phyloP scores from a whole-genome alignment of 2,888 invertebrate genomes.

The Amphiduros pacificus region DNA sequence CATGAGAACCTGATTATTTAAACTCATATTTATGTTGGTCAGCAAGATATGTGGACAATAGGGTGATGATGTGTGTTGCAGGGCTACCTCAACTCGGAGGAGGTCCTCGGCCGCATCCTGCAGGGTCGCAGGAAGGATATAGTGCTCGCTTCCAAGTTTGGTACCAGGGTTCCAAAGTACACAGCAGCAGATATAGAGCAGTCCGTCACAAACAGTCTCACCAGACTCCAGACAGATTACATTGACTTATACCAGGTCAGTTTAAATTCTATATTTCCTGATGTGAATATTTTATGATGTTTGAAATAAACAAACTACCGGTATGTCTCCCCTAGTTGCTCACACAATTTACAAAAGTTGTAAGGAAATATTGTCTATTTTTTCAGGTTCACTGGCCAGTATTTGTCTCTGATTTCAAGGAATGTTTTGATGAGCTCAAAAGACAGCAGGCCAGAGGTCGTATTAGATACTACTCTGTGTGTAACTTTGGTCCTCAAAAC shows the following conservation, averaged over 20 bases:
- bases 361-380: not conserved
- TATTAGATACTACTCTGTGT: slow-evolving; percentile 51
- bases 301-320: no score
- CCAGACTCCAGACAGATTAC: slow-evolving; percentile 47
- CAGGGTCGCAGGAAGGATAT: slow-evolving; percentile 44
- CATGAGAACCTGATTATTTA: not conserved
- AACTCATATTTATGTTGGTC: not conserved
- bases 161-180: slow-evolving; percentile 42
- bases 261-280: no score
- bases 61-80: slow-evolving; percentile 22
- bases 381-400: slow-evolving; percentile 50
- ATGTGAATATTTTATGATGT: no score
- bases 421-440: slow-evolving; percentile 44
- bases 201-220: slow-evolving; percentile 39
- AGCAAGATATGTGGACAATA: not conserved
- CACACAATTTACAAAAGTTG: no score
- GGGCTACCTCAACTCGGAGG: slow-evolving; percentile 53
- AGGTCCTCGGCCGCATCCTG: slow-evolving; percentile 46
- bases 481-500: slow-evolving; percentile 53
- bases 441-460: slow-evolving; percentile 45
- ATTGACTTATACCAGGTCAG: slow-evolving; percentile 53
- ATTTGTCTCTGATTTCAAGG: slow-evolving; percentile 42
- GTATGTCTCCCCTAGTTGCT: no score
- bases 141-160: slow-evolving; percentile 51
- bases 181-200: slow-evolving; percentile 48